Evolutionary conservation across 2,888 invertebrate genomes (phyloP), one percentile per base, ranked within the genome.

Genomic region (Trilocha varians): DNA sequence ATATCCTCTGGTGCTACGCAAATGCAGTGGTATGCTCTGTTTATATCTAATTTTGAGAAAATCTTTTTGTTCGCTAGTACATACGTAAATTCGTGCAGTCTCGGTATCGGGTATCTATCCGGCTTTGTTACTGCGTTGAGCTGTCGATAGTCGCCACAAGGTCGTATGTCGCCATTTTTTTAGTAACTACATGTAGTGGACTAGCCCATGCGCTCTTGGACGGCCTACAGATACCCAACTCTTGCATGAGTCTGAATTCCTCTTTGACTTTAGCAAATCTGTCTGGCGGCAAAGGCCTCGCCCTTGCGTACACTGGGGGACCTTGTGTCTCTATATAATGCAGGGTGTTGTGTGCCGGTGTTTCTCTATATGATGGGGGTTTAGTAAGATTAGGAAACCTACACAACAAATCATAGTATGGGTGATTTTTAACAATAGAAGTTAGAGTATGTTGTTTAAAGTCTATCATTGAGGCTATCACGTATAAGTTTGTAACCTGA

Each of bases 101-200:
- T 8, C 9, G 36, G 36, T 11, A 36, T 36, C 3, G 36, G 36
- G 17, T 36, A 36, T n/a, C 36, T 16, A 6, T 36, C 36, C 5
- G 36, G 17, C 13, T 36, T 36, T n/a, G 36, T 36, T 11, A 36
- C n/a, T 0, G 53, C 46, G 18, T 53, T 52, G 0, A 50, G 25
- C 5, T 34, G 36, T 5, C 48, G 17, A 38, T 52, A 53, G 37
- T 52, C 53, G 6, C 72, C 73, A 42, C 70, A 70, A 2, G 48
- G 46, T 9, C 54, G 36, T 9, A 52, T 16, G 2, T 46, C 43
- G 1, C 53, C 50, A 16, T 51, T n/a, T 40, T 53, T 40, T 62
- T 70, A 8, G 42, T 42, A 1, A 53, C 62, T 0, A 57, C 39
- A 34, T 55, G 59, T 32, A 79, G 37, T 3, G 52, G 55, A 15